Evolutionary conservation across 2,113 vertebrate species (phyloP).

Genomic region (Nibea albiflora): DNA sequence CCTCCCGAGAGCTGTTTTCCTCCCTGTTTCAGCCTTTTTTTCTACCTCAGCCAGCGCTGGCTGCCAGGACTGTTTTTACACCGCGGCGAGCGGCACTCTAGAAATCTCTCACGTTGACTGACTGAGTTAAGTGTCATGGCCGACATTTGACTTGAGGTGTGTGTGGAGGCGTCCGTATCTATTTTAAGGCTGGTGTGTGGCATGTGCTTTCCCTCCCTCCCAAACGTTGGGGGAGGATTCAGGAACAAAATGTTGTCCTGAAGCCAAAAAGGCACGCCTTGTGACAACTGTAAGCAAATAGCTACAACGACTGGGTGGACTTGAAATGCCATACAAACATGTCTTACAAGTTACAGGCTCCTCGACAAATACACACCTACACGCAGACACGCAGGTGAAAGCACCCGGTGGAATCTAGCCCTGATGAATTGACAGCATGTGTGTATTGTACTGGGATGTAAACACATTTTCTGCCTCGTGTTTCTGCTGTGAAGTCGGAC

Average conservation of each 20-base stretch:
- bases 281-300: constrained; percentile 31
- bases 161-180: constrained; percentile 3
- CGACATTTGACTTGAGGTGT: constrained; percentile 32
- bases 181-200: constrained; percentile 37
- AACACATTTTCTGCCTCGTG: too few species aligned
- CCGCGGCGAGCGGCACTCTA: constrained; percentile 6
- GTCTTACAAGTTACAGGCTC: constrained; percentile 49
- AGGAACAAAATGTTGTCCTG: constrained; percentile 6
- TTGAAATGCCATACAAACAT: constrained; percentile 51
- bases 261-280: constrained; percentile 54
- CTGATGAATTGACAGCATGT: too few species aligned
- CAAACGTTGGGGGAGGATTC: not conserved
- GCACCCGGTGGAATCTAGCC: too few species aligned
- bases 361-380: constrained; percentile 7
- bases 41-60: constrained; percentile 32
- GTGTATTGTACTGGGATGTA: too few species aligned
- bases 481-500: too few species aligned
- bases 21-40: constrained; percentile 36
- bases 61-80: constrained; percentile 39
- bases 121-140: constrained; percentile 27
- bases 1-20: constrained; percentile 51
- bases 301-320: constrained; percentile 31
- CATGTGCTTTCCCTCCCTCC: not conserved
- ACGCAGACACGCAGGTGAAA: not conserved
- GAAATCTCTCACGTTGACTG: constrained; percentile 46